Conservation (phyloP, 2,113 vertebrate species). For the Cygnus atratus region DNA sequence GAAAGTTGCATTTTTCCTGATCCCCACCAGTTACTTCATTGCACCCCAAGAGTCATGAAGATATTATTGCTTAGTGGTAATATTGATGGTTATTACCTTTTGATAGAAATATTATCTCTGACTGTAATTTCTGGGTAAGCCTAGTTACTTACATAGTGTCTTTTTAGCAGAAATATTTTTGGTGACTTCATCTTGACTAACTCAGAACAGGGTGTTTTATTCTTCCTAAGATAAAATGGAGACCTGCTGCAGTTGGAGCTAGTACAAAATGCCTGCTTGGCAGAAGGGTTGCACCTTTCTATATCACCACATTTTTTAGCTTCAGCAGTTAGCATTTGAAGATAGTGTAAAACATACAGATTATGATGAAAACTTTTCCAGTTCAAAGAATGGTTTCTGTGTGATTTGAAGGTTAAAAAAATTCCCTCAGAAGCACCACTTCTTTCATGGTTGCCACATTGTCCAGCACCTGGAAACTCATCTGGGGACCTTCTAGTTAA, state of each 20-base stretch:
- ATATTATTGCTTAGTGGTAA: background rate
- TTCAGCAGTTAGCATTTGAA: background rate
- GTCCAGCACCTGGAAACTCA: background rate
- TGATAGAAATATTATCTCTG: background rate
- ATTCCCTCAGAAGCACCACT: background rate
- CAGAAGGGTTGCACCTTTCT: background rate
- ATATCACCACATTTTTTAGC: background rate
- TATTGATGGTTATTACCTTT: background rate
- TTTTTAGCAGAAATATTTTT: background rate
- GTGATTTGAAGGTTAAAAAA: background rate
- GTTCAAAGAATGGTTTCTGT: background rate
- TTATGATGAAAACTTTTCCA: background rate
- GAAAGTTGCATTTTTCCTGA: background rate
- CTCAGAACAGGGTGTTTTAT: background rate
- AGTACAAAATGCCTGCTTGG: background rate
- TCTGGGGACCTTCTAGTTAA: background rate
- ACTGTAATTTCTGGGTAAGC: background rate
- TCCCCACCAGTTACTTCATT: background rate
- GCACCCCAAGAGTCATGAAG: background rate
- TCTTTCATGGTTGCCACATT: background rate
- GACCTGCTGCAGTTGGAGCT: background rate
- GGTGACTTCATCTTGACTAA: background rate
- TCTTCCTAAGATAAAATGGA: background rate
- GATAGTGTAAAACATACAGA: background rate
- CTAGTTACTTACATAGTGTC: rapidly evolving